Base-by-base conservation (phyloP, 2,888 invertebrate species). In the Dione juno region DNA sequence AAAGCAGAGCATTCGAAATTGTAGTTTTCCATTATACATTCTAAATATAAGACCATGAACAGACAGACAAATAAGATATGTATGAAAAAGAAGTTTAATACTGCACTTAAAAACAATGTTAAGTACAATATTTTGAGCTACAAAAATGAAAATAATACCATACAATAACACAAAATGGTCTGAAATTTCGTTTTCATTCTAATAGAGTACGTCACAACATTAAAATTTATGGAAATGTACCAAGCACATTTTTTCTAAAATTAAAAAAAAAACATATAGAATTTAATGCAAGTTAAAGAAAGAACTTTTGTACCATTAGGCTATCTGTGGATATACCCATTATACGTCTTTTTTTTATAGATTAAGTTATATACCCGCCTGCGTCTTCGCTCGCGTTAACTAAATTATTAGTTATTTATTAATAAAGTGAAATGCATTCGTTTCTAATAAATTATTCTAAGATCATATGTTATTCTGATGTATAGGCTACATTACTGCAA, bases 171-270 rank as follows among this genome's bases (percentile, higher is more conserved):
- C 9, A 45, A 21, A 21, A 45, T 11, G 59, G 43, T 11, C 21
- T 43, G 21, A 61, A 45, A 45, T 28, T 61, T 61, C 28, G 16
- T 45, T 61, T 45, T 45, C 28, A 61, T 45, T 28, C n/a, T 61
- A 61, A 45, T 45, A 45, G 61, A 50, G 48, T 45, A 45, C 43
- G 45, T 45, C 61, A 43, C 59, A 45, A n/a, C 28, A 61, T 3
- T 43, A 45, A 16, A 43, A 61, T 16, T 45, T 35, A 61, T 45
- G 28, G 28, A 43, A 61, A 45, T n/a, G 28, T 16, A 45, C n/a
- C 28, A 45, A 45, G 28, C 28, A 16, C 28, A 45, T n/a, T 57
- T 45, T n/a, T 43, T 28, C n/a, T 43, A 28, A 11, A 6, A 43
- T 28, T 43, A n/a, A 19, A 43, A 59, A 43, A n/a, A 3, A 10